Evolutionary conservation across 2,113 vertebrate species (phyloP).

Genomic region (Xyrauchen texanus): DNA sequence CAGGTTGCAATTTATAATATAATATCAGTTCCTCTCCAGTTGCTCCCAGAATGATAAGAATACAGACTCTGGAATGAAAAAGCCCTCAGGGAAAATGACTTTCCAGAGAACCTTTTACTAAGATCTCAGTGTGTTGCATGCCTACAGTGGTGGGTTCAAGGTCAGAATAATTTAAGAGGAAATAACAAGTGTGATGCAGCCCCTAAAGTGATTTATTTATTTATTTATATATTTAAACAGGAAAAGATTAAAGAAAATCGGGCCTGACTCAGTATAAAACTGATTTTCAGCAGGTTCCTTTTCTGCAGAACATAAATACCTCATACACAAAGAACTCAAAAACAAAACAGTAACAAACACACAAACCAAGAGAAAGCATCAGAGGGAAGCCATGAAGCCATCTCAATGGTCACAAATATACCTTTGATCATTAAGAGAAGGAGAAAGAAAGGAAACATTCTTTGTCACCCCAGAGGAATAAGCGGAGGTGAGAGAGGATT

Average conservation of each 20-base stretch:
- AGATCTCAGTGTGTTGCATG: neutral
- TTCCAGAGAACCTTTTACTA: neutral
- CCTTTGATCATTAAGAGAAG: constrained; percentile 20
- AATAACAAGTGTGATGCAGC: constrained; percentile 20
- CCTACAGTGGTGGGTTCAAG: constrained; percentile 24
- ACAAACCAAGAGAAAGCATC: too few relatives aligned
- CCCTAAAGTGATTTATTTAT: constrained; percentile 23
- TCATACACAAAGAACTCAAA: too few relatives aligned
- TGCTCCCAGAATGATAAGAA: neutral
- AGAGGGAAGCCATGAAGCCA: too few relatives aligned
- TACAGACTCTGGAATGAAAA: neutral
- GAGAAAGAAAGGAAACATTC: constrained; percentile 12
- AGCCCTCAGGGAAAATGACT: neutral
- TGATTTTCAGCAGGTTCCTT: too few relatives aligned
- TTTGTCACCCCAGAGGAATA: neutral
- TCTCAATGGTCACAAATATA: too few relatives aligned
- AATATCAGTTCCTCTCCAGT: neutral
- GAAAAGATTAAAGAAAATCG: too few relatives aligned
- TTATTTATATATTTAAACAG: too few relatives aligned
- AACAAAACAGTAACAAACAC: too few relatives aligned
- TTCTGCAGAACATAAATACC: too few relatives aligned
- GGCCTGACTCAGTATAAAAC: too few relatives aligned
- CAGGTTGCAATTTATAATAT: neutral
- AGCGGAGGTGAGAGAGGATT: constrained; percentile 1
- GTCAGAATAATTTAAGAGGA: constrained; percentile 35